These are phyloP conservation scores for Habrosyne pyritoides DNA, from an alignment of 2,888 invertebrate genomes.

Conservation along the genomic window DNA sequence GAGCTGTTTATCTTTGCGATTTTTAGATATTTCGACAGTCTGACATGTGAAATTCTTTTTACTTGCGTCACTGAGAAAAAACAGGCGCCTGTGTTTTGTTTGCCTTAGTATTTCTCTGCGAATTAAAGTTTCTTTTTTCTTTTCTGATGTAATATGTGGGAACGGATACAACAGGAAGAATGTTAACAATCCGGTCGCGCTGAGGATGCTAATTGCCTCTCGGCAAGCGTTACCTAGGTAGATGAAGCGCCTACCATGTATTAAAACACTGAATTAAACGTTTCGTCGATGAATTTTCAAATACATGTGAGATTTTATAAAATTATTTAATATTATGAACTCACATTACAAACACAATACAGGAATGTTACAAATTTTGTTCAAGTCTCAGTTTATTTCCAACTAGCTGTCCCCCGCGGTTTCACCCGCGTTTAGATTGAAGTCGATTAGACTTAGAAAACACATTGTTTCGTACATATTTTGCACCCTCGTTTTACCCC, in stretches of 20 bases:
- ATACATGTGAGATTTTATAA: no score
- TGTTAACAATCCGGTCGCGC: slow-evolving; percentile 64
- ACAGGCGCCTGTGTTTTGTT: slow-evolving; percentile 45
- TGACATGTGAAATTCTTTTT: slow-evolving; percentile 42
- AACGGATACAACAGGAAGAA: slow-evolving; percentile 64
- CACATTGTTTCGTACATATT: no score
- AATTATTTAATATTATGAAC: no score
- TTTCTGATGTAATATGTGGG: slow-evolving; percentile 50
- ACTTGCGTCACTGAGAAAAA: slow-evolving; percentile 37
- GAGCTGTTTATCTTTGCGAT: slow-evolving; percentile 45
- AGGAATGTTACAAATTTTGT: no score
- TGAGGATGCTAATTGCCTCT: slow-evolving; percentile 68
- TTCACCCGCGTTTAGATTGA: no score
- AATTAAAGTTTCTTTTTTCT: slow-evolving; percentile 37
- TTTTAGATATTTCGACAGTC: slow-evolving; percentile 32
- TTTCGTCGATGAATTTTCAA: no score
- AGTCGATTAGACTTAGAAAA: no score
- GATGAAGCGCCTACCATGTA: slow-evolving; percentile 44
- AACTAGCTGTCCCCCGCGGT: no score
- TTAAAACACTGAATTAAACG: no score
- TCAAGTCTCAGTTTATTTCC: no score
- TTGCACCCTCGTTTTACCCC: no score
- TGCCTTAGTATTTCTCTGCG: slow-evolving; percentile 39
- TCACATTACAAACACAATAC: no score
- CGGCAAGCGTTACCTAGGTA: slow-evolving; percentile 54